A percentile compares a stretch with the other conserved stretches of the same genome.
Conservation (phyloP, 2,888 invertebrate genomes). For the Stenolophus ochropezus region DNA sequence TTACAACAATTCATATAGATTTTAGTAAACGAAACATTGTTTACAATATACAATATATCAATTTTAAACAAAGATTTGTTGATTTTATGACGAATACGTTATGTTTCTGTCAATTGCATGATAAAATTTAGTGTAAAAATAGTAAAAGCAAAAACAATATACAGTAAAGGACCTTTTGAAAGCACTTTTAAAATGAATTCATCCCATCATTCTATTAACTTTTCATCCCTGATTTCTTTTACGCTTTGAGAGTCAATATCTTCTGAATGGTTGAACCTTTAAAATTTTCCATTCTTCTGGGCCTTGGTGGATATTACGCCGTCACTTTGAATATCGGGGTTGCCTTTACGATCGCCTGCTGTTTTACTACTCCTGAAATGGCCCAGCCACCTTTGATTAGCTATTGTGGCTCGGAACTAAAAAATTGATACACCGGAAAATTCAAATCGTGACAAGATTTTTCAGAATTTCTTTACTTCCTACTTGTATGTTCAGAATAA, state of each 20-base stretch:
- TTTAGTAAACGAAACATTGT: no score
- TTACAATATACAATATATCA: no score
- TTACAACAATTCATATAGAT: no score
- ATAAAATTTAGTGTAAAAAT: no score
- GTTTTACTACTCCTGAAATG: not conserved
- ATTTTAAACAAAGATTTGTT: no score
- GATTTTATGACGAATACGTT: no score
- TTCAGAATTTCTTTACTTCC: no score
- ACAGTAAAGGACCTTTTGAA: no score
- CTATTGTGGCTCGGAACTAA: not conserved
- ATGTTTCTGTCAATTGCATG: no score
- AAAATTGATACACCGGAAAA: not conserved
- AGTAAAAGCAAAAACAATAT: no score
- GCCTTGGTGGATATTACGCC: not conserved
- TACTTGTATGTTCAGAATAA: no score
- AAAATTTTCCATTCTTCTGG: not conserved
- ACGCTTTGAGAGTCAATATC: not conserved
- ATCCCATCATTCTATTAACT: not conserved
- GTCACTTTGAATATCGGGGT: not conserved
- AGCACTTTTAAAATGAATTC: not conserved
- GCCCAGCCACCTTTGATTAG: conserved; percentile 7
- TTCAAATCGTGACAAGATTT: not conserved
- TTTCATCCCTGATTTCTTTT: not conserved
- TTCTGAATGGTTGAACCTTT: not conserved
- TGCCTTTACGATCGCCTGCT: not conserved